These are phyloP conservation scores for Hafferia zeledoni DNA, from an alignment of 2,797 vertebrate genomes.

Conservation along the genomic window DNA sequence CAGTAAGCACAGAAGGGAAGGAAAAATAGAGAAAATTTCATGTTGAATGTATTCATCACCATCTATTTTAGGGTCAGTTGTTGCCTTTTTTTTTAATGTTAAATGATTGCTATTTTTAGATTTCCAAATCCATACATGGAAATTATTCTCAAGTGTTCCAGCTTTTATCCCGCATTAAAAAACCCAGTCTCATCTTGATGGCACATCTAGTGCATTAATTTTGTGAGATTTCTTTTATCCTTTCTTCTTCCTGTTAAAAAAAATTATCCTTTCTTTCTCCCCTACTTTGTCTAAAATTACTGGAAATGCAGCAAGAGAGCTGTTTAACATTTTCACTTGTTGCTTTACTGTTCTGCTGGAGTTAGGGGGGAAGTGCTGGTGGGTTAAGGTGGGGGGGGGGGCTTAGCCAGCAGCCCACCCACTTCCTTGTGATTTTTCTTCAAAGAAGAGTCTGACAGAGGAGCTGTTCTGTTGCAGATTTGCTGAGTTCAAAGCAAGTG, in stretches of 20 bases:
- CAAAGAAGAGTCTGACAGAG: slow-evolving; percentile 49
- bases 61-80: slow-evolving; percentile 39
- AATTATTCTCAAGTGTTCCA: slow-evolving; percentile 47
- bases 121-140: slow-evolving; percentile 19
- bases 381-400: not conserved
- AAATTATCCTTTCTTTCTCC: not conserved
- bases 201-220: not conserved
- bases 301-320: not conserved
- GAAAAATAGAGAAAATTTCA: slow-evolving; percentile 26
- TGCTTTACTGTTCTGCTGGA: not conserved
- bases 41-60: slow-evolving; percentile 16
- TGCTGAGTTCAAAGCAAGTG: slow-evolving; percentile 23
- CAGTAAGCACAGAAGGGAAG: not conserved
- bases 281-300: not conserved
- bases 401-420: not conserved
- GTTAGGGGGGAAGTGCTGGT: not conserved
- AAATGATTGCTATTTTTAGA: slow-evolving; percentile 58
- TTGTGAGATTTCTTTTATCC: not conserved
- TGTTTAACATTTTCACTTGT: not conserved
- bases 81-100: not conserved
- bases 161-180: not conserved
- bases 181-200: not conserved
- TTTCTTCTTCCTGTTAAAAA: not conserved
- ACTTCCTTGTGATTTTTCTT: slow-evolving; percentile 30
- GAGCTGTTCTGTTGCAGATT: slow-evolving; percentile 36